Base-by-base conservation (phyloP, 2,113 vertebrate genomes). In the Channa maculata region DNA sequence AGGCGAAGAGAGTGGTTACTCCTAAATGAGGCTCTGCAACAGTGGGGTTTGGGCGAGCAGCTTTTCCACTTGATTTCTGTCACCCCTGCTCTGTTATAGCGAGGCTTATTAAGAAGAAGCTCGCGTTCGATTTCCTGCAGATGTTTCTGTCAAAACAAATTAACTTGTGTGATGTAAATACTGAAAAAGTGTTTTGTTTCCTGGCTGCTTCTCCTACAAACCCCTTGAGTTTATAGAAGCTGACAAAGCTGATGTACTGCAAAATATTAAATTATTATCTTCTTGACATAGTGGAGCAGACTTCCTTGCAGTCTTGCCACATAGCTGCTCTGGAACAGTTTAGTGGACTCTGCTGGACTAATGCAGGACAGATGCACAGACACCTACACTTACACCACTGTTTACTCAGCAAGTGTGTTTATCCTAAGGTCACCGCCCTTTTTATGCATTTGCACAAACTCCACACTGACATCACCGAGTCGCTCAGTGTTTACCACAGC, bases 61-160 rank as follows among this genome's bases (percentile, higher is more conserved):
- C 24, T 53, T 79, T 80, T 80, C 76, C 80, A 54, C 59, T 53
- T 75, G 38, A 75, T 70, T 86, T 75, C 48, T 71, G 15, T 5
- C 62, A 66, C 61, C 36, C 65, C 48, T 50, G 24, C 24, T 36
- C 52, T 75, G 71, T 79, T 70, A 63, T 68, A 68, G 39, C 14
- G 4, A 48, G 45, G 52, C 43, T 62, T 76, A 71, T 79, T 75
- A 74, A 70, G 51, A 79, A 61, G 41, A n/a, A 65, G 71, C 67
- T 67, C 6, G 33, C 52, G 8, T 51, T 79, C 12, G 58, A 80
- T 78, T 62, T 86, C 39, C 38, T 53, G 48, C 89, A 82, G 78
- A 80, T 85, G 82, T 80, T 82, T 75, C 78, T 82, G 83, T 88
- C 80, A 79, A 80, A 89, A 73, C 80, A 78, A 73, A 82, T 78